Evolutionary conservation across 2,888 invertebrate species (phyloP).

Genomic region (Ptycholaimellus sp.): DNA sequence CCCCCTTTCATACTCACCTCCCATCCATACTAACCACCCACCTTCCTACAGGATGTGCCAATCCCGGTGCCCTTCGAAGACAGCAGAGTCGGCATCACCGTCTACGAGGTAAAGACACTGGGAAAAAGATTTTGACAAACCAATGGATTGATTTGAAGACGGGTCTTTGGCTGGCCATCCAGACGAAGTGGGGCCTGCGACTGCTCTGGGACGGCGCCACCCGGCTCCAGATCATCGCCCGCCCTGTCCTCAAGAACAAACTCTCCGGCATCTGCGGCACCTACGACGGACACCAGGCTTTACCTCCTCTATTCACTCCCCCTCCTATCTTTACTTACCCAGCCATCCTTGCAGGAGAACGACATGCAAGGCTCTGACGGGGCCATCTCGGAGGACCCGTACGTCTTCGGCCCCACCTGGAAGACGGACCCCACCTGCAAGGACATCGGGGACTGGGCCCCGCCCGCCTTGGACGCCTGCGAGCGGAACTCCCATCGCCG

Average conservation of each 20-base stretch:
- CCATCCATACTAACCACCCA: too few species aligned
- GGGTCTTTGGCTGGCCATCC: constrained; percentile 52
- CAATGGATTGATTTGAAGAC: too few species aligned
- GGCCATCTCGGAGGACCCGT: constrained; percentile 50
- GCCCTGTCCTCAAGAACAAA: constrained; percentile 21
- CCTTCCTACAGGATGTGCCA: too few species aligned
- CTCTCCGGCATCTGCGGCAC: constrained; percentile 67
- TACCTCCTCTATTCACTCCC: too few species aligned
- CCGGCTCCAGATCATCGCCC: constrained; percentile 32
- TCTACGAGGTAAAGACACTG: constrained; percentile 43
- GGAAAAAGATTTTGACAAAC: too few species aligned
- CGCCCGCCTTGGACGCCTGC: background rate
- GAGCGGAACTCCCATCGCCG: constrained; percentile 38
- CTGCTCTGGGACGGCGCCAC: constrained; percentile 74
- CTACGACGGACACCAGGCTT: constrained; percentile 54
- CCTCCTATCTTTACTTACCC: too few species aligned
- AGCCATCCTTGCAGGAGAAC: too few species aligned
- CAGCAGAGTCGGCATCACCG: constrained; percentile 31
- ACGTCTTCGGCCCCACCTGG: constrained; percentile 69
- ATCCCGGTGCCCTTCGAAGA: background rate
- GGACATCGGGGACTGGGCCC: constrained; percentile 4
- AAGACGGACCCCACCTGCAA: constrained; percentile 50
- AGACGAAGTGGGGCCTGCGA: constrained; percentile 48
- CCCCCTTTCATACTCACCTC: too few species aligned
- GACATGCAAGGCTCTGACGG: constrained; percentile 64